Base-by-base conservation (phyloP, 2,888 invertebrate genomes). In the Lagria hirta region DNA sequence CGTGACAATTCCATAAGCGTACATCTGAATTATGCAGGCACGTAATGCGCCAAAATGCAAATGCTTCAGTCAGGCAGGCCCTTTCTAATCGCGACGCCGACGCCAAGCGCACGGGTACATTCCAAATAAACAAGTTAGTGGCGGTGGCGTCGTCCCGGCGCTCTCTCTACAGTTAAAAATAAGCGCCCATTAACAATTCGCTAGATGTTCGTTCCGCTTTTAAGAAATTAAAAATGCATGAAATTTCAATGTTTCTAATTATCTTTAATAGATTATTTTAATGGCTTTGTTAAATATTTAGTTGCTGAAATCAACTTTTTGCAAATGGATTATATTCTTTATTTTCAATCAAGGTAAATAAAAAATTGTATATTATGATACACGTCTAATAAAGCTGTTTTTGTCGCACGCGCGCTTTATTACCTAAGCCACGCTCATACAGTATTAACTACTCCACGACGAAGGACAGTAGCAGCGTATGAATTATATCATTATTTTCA, bases 201-300 rank as follows among this genome's bases (percentile, higher is more conserved):
- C 57, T 50, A 50, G 55, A 58, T 56, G 58, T 53, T n/a, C n/a
- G n/a, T n/a, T 53, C 54, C 54, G 65, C 65, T 66, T 64, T 65
- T 63, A 62, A 61, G 58, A 55, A 60, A 68, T 68, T 65, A 66
- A 66, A 66, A 63, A 66, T 66, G 65, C 61, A 65, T 63, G 62
- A 58, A 62, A 64, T 55, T 61, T 64, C 61, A 58, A 65, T 66
- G 62, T 61, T 58, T 56, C 62, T 64, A 65, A 68, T 68, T 66
- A 66, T 61, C 57, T 54, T 54, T 55, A 59, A 60, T 59, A 60
- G 58, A 56, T 32, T 60, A 56, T 56, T 57, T 58, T 60, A 60
- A 61, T 59, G 55, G 57, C 36, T 45, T 47, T 44, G 52, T 60
- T 53, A 57, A 58, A 58, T 58, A 58, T 61, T 57, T 55, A 61